phyloP scores from a whole-genome alignment of 2,888 invertebrate genomes.

The Leistus spinibarbis region DNA sequence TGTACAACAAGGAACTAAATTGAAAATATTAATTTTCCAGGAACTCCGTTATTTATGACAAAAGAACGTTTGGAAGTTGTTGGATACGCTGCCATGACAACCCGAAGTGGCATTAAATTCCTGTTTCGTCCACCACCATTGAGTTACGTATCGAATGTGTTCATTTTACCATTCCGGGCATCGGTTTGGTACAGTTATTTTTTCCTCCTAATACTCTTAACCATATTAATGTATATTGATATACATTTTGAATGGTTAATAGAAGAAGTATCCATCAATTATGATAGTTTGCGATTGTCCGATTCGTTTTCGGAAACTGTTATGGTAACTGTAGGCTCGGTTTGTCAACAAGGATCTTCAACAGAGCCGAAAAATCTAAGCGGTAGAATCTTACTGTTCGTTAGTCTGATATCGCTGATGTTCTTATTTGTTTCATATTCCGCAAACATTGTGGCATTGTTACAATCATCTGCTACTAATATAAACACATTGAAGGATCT shows the following conservation, averaged over 20 bases:
- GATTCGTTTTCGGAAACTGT: slow-evolving; percentile 47
- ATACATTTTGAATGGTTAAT: slow-evolving; percentile 52
- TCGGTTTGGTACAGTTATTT: slow-evolving; percentile 67
- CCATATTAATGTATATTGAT: slow-evolving; percentile 58
- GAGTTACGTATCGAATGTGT: slow-evolving; percentile 69
- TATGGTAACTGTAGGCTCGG: slow-evolving; percentile 57
- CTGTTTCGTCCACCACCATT: slow-evolving; percentile 71
- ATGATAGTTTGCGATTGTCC: no score
- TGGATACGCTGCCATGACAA: slow-evolving; percentile 64
- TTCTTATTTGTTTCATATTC: slow-evolving; percentile 71
- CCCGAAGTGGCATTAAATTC: slow-evolving; percentile 62
- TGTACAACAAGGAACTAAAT: no score
- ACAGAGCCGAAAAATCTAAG: slow-evolving; percentile 56
- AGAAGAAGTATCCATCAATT: no score
- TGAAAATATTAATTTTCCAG: slow-evolving; percentile 47
- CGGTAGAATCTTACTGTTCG: slow-evolving; percentile 56
- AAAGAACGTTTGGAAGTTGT: slow-evolving; percentile 52
- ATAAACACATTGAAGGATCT: slow-evolving; percentile 64
- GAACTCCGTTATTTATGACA: slow-evolving; percentile 56
- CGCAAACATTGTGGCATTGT: slow-evolving; percentile 69
- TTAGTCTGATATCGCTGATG: slow-evolving; percentile 56
- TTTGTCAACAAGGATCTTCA: slow-evolving; percentile 59
- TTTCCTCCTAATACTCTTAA: slow-evolving; percentile 58
- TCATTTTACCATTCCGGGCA: slow-evolving; percentile 66
- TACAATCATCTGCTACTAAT: slow-evolving; percentile 66